Evolutionary conservation across 2,113 vertebrate genomes (phyloP), one percentile per base, ranked within the genome.

Genomic region (Chlorodrepanis virens): DNA sequence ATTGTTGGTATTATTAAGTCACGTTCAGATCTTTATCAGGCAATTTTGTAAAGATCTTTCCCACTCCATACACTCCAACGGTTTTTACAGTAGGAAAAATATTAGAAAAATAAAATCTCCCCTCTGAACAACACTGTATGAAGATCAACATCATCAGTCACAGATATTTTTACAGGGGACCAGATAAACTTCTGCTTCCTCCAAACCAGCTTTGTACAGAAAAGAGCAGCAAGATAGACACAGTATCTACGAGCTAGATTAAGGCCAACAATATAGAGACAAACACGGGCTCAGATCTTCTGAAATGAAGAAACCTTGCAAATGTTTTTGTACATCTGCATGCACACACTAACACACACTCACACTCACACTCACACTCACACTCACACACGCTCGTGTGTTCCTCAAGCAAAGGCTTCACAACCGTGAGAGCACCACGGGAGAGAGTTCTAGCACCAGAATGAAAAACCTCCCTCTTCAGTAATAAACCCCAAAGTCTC

Each of bases 71-170:
- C 35, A 40, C n/a, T 64, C 72, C 63, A 60, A 67, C 16, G 52
- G 74, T 83, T 95, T 77, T 45, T 94, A 83, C 59, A 96, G 94
- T 91, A 94, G 85, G 96, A 94, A 97, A 89, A 91, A 42, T 20
- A 87, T 59, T 97, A 98, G 80, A 98, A 98, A 98, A 98, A 98
- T 98, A 98, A 98, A 97, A 96, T 75, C 86, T 97, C 96, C 83
- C 95, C 97, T 96, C 95, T 95, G 89, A 97, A 97, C 91, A 96
- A 78, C 76, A 80, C 28, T 74, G 69, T 33, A 93, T 88, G 94
- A 95, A 94, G 93, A 78, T 87, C 65, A 90, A 45, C 68, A 87
- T 45, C 81, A 87, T 25, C 83, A 81, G 60, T 52, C 79, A 93
- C 31, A n/a, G 59, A 67, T 40, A 60, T 44, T 60, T 91, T 78